Evolutionary conservation across 2,888 invertebrate genomes (phyloP), one percentile per base, ranked within the genome.

Genomic region (Enoplolaimus lenunculus): DNA sequence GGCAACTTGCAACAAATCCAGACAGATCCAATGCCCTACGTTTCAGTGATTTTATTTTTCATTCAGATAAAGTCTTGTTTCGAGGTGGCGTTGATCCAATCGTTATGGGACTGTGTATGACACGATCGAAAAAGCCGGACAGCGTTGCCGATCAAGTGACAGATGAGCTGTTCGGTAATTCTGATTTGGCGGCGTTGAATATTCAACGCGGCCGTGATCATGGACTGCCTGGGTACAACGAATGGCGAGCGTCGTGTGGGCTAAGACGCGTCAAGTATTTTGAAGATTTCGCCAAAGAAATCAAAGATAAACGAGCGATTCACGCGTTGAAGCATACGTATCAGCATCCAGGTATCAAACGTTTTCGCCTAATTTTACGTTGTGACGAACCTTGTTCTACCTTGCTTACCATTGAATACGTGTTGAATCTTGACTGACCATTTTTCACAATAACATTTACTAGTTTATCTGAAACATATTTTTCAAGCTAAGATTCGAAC

Each of bases 61-160:
- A 94, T 73, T 81, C 94, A 1, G 64, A 62, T 7, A 62, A 57
- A 45, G 89, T 94, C 0, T n/a, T 66, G 2, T 93, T 95, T 76
- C 95, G 98, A 84, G 97, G 97, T 21, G 97, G 97, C 2, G 88
- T 95, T 1, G 97, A 98, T 84, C 95, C 97, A 0, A 81, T 98
- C 45, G 81, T 97, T 73, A 85, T 97, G 7, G 70, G 70, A 2
- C 26, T 70, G 33, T 2, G 30, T 26, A 2, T 2, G 2, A 70
- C 60, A 7, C 67, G 45, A 2, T 45, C 33, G 2, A 70, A 70
- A 33, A 2, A 2, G 26, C 70, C 70, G 2, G 89, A 97, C 81
- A 90, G 94, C 80, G 83, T 98, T 16, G 97, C 97, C 77, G 85
- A 87, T 0, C 94, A 97, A 79, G 85, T 99, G 21, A 98, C 95